Conservation (phyloP, 2,797 vertebrate species). For the Oreochromis mossambicus region DNA sequence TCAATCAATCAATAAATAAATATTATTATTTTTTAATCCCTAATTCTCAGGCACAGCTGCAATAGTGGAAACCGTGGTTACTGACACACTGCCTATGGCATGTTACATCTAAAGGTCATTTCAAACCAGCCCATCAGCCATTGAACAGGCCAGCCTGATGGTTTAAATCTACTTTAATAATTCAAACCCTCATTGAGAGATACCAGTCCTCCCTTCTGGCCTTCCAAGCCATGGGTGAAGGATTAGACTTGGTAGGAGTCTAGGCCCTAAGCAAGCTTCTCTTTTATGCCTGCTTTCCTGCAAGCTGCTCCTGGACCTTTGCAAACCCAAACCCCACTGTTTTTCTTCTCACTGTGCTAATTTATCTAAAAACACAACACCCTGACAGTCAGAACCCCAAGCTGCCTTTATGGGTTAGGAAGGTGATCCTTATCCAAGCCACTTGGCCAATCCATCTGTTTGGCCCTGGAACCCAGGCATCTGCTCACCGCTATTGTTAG, state of each 20-base stretch:
- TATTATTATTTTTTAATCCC: not conserved
- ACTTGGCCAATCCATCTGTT: conserved; percentile 77
- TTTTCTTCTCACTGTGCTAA: conserved; percentile 71
- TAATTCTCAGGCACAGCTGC: not conserved
- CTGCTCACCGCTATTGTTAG: conserved; percentile 79
- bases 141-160: conserved; percentile 4
- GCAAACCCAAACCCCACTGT: conserved; percentile 64
- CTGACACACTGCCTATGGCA: not conserved
- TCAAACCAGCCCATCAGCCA: conserved; percentile 40
- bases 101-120: conserved; percentile 26
- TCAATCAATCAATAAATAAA: not conserved
- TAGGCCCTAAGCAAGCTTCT: conserved; percentile 40
- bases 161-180: conserved; percentile 66
- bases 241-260: conserved; percentile 68
- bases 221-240: conserved; percentile 43
- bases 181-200: conserved; percentile 45
- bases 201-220: conserved; percentile 36
- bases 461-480: conserved; percentile 74
- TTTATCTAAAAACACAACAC: conserved; percentile 76
- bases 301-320: conserved; percentile 75
- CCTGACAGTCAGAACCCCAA: conserved; percentile 73
- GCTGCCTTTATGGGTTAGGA: conserved; percentile 62
- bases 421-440: conserved; percentile 75
- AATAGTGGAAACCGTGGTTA: not conserved
- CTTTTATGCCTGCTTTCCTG: conserved; percentile 62